phyloP scores from a whole-genome alignment of 2,888 invertebrate species.

The Meganola albula region DNA sequence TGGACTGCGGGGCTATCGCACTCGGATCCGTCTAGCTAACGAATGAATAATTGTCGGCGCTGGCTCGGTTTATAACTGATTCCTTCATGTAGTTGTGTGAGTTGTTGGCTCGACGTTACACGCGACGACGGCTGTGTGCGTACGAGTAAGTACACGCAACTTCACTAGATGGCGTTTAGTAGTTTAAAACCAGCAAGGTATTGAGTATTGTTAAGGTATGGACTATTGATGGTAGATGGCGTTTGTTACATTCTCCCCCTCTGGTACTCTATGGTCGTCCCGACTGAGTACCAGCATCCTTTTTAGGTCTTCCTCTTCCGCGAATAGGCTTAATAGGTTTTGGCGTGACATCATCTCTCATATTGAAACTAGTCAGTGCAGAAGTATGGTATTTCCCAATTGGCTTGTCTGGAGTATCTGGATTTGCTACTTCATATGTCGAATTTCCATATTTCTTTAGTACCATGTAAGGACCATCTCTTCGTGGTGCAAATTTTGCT shows the following conservation, averaged over 20 bases:
- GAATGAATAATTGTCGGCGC: too few relatives aligned
- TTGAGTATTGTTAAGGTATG: too few relatives aligned
- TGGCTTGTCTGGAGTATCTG: not conserved
- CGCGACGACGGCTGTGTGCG: too few relatives aligned
- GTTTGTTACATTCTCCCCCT: slow-evolving; percentile 7
- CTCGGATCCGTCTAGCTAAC: too few relatives aligned
- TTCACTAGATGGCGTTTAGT: too few relatives aligned
- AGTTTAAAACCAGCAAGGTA: too few relatives aligned
- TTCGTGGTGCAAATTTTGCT: slow-evolving; percentile 3
- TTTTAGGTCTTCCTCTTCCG: not conserved
- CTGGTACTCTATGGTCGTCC: slow-evolving; percentile 6
- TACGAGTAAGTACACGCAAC: too few relatives aligned
- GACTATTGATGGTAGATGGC: too few relatives aligned
- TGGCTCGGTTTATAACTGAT: too few relatives aligned
- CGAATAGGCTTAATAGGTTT: slow-evolving; percentile 1
- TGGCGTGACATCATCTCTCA: not conserved
- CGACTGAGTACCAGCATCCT: slow-evolving; percentile 5
- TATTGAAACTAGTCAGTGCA: slow-evolving; percentile 5
- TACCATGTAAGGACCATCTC: slow-evolving; percentile 4
- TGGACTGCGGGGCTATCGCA: too few relatives aligned
- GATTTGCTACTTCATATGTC: slow-evolving; percentile 3
- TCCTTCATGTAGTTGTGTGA: too few relatives aligned
- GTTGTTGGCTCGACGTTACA: too few relatives aligned
- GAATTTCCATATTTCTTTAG: slow-evolving; percentile 1
- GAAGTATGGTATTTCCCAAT: slow-evolving; percentile 8